Base-by-base conservation (phyloP, 2,888 invertebrate genomes). In the Noctuana brunneofusca region DNA sequence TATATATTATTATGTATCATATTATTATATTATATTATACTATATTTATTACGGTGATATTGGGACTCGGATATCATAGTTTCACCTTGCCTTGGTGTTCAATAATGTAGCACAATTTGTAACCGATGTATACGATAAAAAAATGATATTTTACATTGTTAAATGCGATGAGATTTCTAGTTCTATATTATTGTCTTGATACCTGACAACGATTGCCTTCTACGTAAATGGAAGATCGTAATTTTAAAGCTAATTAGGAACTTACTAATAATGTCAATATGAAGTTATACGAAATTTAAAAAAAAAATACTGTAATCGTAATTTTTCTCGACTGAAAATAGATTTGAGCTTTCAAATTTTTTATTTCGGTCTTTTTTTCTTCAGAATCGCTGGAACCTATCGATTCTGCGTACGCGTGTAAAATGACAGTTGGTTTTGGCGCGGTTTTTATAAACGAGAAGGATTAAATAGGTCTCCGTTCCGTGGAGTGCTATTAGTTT, bases 11-110 rank as follows among this genome's bases (percentile, higher is more conserved):
- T 63, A 62, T 62, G 55, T 62, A 62, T 62, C 27, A 62, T 62
- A 73, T 76, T 78, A 79, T n/a, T n/a, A n/a, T n/a, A n/a, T n/a
- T n/a, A n/a, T n/a, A n/a, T n/a, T 83, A 80, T 83, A 78, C 75
- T 79, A 76, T 79, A 77, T 75, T 68, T 69, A 73, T 72, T 81
- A 80, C 79, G 72, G 74, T 77, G 73, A 73, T 76, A 77, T 79
- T 80, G 74, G 74, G 74, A 78, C 75, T 75, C 69, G 70, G 72
- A 86, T 87, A 83, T 83, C 79, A 78, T 78, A 80, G 74, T 78
- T 84, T 86, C 88, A 87, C 88, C 87, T 86, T 88, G 91, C 90
- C 92, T 91, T 90, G 86, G 89, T 90, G 91, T 90, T 89, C 85
- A 85, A 73, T 84, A 82, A 77, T 76, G 83, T 89, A 90, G 91